Percentiles rank a stretch among this genome's conserved stretches.
These are phyloP conservation scores for Tupaia tana DNA, from an alignment of 2,113 vertebrate genomes.

Conservation along the genomic window DNA sequence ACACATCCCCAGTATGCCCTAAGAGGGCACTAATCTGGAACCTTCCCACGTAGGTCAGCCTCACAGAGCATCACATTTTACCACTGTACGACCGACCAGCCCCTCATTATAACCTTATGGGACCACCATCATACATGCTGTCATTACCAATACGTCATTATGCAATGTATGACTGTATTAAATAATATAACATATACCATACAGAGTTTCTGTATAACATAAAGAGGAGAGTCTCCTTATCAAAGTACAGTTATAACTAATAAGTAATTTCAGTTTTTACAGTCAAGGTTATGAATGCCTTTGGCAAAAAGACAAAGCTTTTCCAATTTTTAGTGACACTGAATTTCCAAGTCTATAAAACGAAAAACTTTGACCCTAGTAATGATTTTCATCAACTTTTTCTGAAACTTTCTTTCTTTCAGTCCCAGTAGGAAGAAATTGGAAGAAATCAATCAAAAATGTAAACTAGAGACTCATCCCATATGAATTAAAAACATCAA, in stretches of 20 bases:
- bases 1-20: too few species aligned
- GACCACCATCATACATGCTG: too few species aligned
- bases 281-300: conserved; percentile 23
- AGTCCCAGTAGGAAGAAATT: conserved; percentile 1
- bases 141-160: too few species aligned
- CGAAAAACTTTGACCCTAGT: conserved; percentile 46
- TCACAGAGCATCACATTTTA: too few species aligned
- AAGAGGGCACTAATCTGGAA: too few species aligned
- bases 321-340: conserved; percentile 25
- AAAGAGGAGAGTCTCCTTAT: conserved; percentile 42
- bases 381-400: conserved; percentile 49
- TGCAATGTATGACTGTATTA: neutral
- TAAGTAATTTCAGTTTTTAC: conserved; percentile 24
- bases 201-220: conserved; percentile 26
- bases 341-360: conserved; percentile 54
- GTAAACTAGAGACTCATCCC: neutral
- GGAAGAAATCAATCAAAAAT: conserved; percentile 32
- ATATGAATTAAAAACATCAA: conserved; percentile 27
- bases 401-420: conserved; percentile 47
- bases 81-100: too few species aligned
- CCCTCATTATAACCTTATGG: too few species aligned
- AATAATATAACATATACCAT: neutral
- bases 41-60: too few species aligned
- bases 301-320: conserved; percentile 44
- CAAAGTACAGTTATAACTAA: conserved; percentile 17